Evolutionary conservation across 2,113 vertebrate genomes (phyloP).

Genomic region (Meleagris gallopavo): DNA sequence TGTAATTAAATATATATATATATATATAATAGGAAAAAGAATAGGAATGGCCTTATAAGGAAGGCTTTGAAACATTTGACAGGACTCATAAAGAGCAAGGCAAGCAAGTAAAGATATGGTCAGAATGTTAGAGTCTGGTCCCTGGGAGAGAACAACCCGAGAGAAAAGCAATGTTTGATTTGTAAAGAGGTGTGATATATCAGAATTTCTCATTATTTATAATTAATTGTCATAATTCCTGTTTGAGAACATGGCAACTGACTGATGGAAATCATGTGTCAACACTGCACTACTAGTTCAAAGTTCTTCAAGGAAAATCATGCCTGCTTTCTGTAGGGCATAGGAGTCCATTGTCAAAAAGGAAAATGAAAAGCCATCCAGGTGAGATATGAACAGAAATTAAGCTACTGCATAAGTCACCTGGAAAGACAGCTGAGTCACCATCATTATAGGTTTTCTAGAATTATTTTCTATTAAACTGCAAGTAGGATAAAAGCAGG

Average conservation of each 20-base stretch:
- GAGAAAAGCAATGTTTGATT: background rate
- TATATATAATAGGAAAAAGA: background rate
- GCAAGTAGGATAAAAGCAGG: background rate
- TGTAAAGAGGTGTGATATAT: background rate
- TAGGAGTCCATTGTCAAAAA: background rate
- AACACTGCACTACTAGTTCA: background rate
- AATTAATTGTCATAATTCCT: background rate
- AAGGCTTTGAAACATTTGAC: background rate
- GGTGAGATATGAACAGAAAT: background rate
- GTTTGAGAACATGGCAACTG: background rate
- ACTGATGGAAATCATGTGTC: background rate
- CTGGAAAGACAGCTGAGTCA: background rate
- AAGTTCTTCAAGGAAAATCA: background rate
- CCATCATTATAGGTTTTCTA: background rate
- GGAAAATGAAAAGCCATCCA: background rate
- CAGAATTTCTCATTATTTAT: background rate
- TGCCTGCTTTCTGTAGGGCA: background rate
- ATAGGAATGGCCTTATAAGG: background rate
- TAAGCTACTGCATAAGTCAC: background rate
- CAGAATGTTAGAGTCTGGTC: background rate
- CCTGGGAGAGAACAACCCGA: background rate
- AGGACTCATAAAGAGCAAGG: background rate
- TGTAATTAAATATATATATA: background rate
- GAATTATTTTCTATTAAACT: conserved; percentile 27
- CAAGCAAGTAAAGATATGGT: background rate